phyloP scores from a whole-genome alignment of 2,797 vertebrate species.

The Epinephelus malabaricus region DNA sequence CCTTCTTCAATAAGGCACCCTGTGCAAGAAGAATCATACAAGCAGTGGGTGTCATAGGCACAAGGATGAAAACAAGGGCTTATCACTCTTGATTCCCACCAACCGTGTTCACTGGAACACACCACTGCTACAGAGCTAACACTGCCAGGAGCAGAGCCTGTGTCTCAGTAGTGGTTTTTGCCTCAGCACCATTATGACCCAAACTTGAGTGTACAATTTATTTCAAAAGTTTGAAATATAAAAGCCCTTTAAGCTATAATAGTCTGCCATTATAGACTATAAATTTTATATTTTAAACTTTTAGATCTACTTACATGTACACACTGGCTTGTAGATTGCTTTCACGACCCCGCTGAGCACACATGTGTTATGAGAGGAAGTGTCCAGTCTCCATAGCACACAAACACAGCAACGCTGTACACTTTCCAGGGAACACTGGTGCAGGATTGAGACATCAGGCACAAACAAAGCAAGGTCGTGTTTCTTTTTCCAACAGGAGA shows the following conservation, averaged over 20 bases:
- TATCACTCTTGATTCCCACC: slow-evolving; percentile 1
- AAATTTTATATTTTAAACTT: too few relatives aligned
- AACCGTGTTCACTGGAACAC: slow-evolving; percentile 2
- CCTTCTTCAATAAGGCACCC: slow-evolving; percentile 3
- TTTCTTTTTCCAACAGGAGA: slow-evolving; percentile 14
- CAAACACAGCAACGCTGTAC: slow-evolving; percentile 35
- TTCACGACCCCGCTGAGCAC: slow-evolving; percentile 39
- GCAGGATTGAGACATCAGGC: slow-evolving; percentile 25
- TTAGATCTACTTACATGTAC: neutral
- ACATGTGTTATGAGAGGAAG: slow-evolving; percentile 41
- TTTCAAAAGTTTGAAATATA: neutral
- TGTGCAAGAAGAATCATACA: neutral
- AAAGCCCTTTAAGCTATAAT: neutral
- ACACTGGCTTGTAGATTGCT: slow-evolving; percentile 13
- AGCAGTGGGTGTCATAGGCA: neutral
- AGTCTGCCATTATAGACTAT: too few relatives aligned
- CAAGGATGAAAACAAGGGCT: rapidly evolving
- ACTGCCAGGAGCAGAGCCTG: neutral
- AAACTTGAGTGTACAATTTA: neutral
- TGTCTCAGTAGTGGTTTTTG: neutral
- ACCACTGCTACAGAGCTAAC: neutral
- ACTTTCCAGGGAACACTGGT: slow-evolving; percentile 19
- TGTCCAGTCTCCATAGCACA: slow-evolving; percentile 29
- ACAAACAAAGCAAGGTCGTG: slow-evolving; percentile 3
- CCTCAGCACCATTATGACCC: neutral